Evolutionary conservation across 2,113 vertebrate genomes (phyloP).

Genomic region (Sebastes fasciatus): DNA sequence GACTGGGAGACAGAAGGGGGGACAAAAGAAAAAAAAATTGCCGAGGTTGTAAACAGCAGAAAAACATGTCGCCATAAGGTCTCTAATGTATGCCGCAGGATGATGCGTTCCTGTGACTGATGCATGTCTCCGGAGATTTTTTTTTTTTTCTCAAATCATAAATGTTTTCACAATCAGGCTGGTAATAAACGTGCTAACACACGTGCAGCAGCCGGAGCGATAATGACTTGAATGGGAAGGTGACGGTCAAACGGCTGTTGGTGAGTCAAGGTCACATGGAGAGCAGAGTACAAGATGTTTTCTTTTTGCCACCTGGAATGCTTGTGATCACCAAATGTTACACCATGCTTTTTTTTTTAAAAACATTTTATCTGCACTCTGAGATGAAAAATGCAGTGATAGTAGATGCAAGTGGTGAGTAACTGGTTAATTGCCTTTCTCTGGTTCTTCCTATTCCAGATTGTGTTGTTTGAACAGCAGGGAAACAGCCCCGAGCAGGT

Average conservation of each 20-base stretch:
- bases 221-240: constrained; percentile 52
- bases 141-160: constrained; percentile 68
- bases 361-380: not conserved
- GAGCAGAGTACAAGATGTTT: constrained; percentile 29
- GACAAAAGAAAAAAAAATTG: not conserved
- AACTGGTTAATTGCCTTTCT: constrained; percentile 43
- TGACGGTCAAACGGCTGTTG: constrained; percentile 44
- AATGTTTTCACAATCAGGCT: constrained; percentile 71
- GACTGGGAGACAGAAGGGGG: constrained; percentile 28
- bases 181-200: constrained; percentile 52
- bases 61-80: constrained; percentile 68
- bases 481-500: constrained; percentile 53
- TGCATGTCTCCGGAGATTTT: constrained; percentile 40
- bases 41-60: constrained; percentile 44
- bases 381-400: constrained; percentile 8
- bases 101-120: constrained; percentile 68
- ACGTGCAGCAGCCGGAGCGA: constrained; percentile 33
- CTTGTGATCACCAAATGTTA: constrained; percentile 26
- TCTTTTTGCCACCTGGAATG: not conserved
- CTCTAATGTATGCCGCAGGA: constrained; percentile 49
- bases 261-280: constrained; percentile 66
- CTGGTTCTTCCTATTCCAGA: constrained; percentile 36
- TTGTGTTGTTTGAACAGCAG: constrained; percentile 31
- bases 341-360: not conserved
- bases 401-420: constrained; percentile 28